Conservation (phyloP, 2,888 invertebrate species). For the Epistrophe eligans region DNA sequence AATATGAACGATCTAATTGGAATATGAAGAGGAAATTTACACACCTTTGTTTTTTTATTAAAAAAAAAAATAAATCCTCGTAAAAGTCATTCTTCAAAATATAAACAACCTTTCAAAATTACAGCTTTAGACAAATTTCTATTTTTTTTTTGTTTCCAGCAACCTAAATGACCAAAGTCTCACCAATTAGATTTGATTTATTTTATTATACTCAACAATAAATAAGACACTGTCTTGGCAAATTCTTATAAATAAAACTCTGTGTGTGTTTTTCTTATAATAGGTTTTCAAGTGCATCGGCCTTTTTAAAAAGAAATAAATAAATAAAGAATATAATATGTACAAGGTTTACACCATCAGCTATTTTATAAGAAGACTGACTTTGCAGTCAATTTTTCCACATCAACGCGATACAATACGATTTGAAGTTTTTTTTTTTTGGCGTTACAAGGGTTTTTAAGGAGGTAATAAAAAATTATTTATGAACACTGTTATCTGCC, state of each 20-base stretch:
- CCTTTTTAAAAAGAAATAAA: slow-evolving; percentile 46
- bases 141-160: too few relatives aligned
- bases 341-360: slow-evolving; percentile 1
- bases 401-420: slow-evolving; percentile 71
- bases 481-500: slow-evolving; percentile 71
- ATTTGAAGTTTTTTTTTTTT: slow-evolving; percentile 43
- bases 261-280: slow-evolving; percentile 24
- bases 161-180: too few relatives aligned
- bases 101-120: too few relatives aligned
- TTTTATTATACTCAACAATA: slow-evolving; percentile 15
- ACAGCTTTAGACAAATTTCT: too few relatives aligned
- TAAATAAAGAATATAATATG: slow-evolving; percentile 1
- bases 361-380: slow-evolving; percentile 9
- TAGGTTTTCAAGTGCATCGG: slow-evolving; percentile 59
- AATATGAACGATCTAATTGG: too few relatives aligned
- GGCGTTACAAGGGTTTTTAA: slow-evolving; percentile 52
- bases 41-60: too few relatives aligned
- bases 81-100: too few relatives aligned
- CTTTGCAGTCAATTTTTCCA: slow-evolving; percentile 70
- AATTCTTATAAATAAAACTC: slow-evolving; percentile 8
- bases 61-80: too few relatives aligned
- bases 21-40: too few relatives aligned
- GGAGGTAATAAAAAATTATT: slow-evolving; percentile 73
- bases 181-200: slow-evolving; percentile 51
- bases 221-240: slow-evolving; percentile 38